Conservation (phyloP, 2,888 invertebrate species). For the Drosophila multiciliata region DNA sequence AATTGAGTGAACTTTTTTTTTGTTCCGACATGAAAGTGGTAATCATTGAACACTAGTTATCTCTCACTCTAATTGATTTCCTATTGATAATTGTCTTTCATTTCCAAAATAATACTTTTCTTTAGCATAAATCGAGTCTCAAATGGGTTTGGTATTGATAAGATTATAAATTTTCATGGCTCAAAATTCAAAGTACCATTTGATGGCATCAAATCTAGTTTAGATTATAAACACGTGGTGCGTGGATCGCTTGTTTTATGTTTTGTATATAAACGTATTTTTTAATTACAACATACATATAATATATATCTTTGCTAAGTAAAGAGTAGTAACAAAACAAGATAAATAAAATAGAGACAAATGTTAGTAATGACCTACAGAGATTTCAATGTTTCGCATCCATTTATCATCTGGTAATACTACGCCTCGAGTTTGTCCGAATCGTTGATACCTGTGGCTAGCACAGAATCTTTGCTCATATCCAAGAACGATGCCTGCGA, state of each 20-base stretch:
- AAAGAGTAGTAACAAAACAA: conserved; percentile 28
- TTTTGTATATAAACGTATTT: conserved; percentile 67
- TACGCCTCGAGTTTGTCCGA: conserved; percentile 36
- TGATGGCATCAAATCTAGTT: conserved; percentile 20
- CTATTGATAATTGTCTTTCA: neutral
- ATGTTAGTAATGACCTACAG: neutral
- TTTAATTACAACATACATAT: conserved; percentile 37
- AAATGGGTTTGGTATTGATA: conserved; percentile 8
- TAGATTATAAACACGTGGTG: conserved; percentile 11
- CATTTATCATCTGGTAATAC: neutral
- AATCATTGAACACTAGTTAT: conserved; percentile 28
- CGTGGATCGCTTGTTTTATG: conserved; percentile 40
- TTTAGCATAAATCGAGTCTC: conserved; percentile 1
- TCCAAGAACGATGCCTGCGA: conserved; percentile 83
- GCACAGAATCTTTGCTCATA: conserved; percentile 83
- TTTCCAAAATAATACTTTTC: neutral
- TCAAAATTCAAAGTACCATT: conserved; percentile 26
- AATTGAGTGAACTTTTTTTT: neutral
- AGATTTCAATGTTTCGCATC: neutral
- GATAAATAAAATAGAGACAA: conserved; percentile 1
- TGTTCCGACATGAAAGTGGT: neutral
- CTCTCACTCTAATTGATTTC: conserved; percentile 20
- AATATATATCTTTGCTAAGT: conserved; percentile 54
- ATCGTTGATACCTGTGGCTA: conserved; percentile 40
- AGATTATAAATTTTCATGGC: conserved; percentile 30